A percentile compares a stretch with the other conserved stretches of the same genome.
phyloP scores from a whole-genome alignment of 2,113 vertebrate species.

The Cyrtonyx montezumae region DNA sequence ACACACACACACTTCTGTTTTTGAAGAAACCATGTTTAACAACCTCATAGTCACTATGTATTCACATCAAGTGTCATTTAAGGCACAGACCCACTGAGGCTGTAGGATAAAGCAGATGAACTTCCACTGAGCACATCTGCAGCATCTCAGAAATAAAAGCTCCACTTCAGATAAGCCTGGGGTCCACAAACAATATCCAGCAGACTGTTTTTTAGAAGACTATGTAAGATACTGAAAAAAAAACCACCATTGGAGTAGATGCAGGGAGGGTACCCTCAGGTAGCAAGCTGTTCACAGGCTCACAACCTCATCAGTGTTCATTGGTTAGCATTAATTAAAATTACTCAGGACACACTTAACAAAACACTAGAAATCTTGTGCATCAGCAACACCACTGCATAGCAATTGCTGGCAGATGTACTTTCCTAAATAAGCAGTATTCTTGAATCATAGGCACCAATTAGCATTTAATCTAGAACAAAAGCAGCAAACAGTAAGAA shows the following conservation, averaged over 20 bases:
- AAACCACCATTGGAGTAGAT: accelerated
- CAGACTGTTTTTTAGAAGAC: background rate
- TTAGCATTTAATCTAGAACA: background rate
- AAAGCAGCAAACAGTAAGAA: background rate
- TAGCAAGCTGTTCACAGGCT: background rate
- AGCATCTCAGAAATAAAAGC: background rate
- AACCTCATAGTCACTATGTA: background rate
- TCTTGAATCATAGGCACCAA: background rate
- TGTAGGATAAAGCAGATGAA: background rate
- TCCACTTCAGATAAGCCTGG: background rate
- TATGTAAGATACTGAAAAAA: background rate
- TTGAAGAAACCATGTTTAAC: background rate
- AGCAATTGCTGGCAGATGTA: background rate
- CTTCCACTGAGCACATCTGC: background rate
- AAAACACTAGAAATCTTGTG: background rate
- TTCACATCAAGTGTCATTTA: background rate
- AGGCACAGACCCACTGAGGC: background rate
- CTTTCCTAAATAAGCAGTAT: background rate
- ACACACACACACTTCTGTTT: no score
- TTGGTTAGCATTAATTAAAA: background rate
- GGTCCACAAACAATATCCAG: background rate
- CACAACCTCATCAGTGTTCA: background rate
- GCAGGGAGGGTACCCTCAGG: background rate
- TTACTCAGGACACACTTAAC: background rate
- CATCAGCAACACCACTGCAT: background rate